Conservation (phyloP, 2,888 invertebrate genomes). For the Pycnomerus fuliginosus region DNA sequence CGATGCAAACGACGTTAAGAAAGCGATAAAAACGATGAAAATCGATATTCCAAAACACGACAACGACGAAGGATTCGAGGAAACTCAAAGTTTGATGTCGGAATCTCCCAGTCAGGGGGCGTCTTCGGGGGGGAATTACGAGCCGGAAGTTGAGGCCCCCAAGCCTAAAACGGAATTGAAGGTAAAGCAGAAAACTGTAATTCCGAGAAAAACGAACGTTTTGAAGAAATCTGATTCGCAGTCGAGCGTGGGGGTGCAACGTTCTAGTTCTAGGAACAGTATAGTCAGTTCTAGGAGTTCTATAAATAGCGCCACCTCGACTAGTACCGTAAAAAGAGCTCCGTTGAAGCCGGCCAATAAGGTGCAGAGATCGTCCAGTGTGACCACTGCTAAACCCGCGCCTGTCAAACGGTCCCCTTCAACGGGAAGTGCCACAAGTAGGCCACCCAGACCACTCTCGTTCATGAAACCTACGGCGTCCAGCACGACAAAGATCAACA, state of each 20-base stretch:
- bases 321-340: conserved; percentile 74
- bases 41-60: conserved; percentile 62
- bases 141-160: conserved; percentile 48
- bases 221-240: conserved; percentile 49
- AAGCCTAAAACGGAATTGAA: conserved; percentile 26
- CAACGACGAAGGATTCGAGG: conserved; percentile 89
- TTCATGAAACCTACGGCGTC: conserved; percentile 89
- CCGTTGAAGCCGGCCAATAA: conserved; percentile 49
- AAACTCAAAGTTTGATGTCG: conserved; percentile 84
- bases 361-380: conserved; percentile 13
- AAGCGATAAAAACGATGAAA: conserved; percentile 56
- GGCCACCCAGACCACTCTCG: conserved; percentile 50
- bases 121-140: conserved; percentile 65
- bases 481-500: conserved; percentile 66
- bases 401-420: conserved; percentile 57
- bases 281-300: conserved; percentile 81
- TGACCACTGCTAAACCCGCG: conserved; percentile 23
- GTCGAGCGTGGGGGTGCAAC: conserved; percentile 60
- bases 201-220: conserved; percentile 50
- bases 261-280: conserved; percentile 77
- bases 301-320: conserved; percentile 76
- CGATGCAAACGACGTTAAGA: conserved; percentile 69
- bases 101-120: conserved; percentile 85
- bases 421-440: conserved; percentile 50
- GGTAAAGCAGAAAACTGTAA: conserved; percentile 44